Conservation (phyloP, 2,113 vertebrate species). For the Melierax canorus region DNA sequence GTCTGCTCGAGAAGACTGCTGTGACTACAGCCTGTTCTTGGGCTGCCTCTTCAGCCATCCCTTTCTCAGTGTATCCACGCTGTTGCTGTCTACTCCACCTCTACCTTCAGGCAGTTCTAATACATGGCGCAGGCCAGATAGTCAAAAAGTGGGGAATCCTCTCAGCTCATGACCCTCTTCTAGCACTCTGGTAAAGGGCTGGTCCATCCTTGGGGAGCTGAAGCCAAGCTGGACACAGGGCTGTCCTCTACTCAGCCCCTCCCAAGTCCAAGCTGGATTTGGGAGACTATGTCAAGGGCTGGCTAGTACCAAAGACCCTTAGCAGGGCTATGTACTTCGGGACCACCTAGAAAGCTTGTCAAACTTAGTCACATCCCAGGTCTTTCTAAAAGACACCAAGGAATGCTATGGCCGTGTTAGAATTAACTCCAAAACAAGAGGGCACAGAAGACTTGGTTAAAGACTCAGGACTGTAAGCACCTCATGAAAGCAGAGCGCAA, state of each 20-base stretch:
- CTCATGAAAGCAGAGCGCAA: neutral
- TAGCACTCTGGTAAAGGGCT: neutral
- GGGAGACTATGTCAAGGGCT: neutral
- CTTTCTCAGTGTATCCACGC: neutral
- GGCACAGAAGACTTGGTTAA: neutral
- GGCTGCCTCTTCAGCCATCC: neutral
- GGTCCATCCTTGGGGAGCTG: neutral
- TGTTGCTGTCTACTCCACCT: neutral
- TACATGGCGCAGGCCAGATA: neutral
- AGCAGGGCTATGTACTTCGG: neutral
- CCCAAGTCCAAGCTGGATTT: neutral
- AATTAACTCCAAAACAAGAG: neutral
- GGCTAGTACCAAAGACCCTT: neutral
- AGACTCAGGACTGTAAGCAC: neutral
- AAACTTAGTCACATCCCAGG: neutral
- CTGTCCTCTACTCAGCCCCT: neutral
- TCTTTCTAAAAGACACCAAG: neutral
- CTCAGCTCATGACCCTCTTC: neutral
- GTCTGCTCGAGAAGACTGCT: neutral
- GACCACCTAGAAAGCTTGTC: neutral
- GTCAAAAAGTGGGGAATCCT: neutral
- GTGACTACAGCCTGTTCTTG: neutral
- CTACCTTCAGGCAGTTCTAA: neutral
- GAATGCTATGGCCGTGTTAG: neutral
- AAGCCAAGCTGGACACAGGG: neutral